phyloP scores from a whole-genome alignment of 2,888 invertebrate genomes.

The Spodoptera littoralis region DNA sequence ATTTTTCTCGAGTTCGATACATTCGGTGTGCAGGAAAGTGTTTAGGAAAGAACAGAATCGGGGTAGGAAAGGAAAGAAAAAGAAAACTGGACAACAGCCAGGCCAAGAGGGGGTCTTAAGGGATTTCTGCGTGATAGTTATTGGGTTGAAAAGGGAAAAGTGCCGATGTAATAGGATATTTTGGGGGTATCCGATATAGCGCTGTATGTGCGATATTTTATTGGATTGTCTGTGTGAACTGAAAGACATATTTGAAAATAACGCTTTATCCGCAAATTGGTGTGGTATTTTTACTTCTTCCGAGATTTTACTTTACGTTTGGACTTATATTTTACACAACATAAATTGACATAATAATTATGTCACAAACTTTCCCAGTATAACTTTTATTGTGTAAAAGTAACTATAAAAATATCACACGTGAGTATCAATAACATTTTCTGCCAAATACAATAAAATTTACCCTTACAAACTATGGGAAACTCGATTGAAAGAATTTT shows the following conservation, averaged over 20 bases:
- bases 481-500: not conserved
- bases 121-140: slow-evolving; percentile 43
- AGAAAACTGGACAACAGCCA: slow-evolving; percentile 43
- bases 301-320: too few relatives aligned
- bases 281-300: too few relatives aligned
- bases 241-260: slow-evolving; percentile 7
- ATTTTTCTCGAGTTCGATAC: slow-evolving; percentile 40
- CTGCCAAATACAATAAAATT: too few relatives aligned
- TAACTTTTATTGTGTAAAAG: too few relatives aligned
- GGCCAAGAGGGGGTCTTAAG: slow-evolving; percentile 18
- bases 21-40: slow-evolving; percentile 34
- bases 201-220: slow-evolving; percentile 22
- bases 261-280: not conserved
- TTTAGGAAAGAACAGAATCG: slow-evolving; percentile 28
- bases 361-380: too few relatives aligned
- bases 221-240: slow-evolving; percentile 15
- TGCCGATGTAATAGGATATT: slow-evolving; percentile 29
- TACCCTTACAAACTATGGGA: not conserved
- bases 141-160: slow-evolving; percentile 32
- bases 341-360: too few relatives aligned
- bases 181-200: slow-evolving; percentile 9
- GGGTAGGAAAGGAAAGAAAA: slow-evolving; percentile 5
- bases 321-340: too few relatives aligned
- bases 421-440: too few relatives aligned
- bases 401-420: too few relatives aligned